A percentile compares a stretch with the other conserved stretches of the same genome.
Conservation (phyloP, 2,888 invertebrate genomes). For the Ligdia adustata region DNA sequence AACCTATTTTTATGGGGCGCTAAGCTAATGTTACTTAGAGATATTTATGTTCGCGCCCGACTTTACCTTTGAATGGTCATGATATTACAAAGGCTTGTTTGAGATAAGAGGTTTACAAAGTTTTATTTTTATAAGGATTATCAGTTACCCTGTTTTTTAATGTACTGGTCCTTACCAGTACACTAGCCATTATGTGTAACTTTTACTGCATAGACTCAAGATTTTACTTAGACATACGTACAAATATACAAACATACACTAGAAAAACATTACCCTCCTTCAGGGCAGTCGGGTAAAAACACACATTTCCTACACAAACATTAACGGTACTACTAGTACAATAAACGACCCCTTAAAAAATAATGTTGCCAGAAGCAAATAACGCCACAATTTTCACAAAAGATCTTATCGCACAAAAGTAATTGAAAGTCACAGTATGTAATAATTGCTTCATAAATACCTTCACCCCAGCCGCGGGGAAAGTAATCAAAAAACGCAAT, state of each 20-base stretch:
- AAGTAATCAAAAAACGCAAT: constrained; percentile 30
- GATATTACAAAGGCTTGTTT: constrained; percentile 14
- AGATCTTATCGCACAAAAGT: constrained; percentile 10
- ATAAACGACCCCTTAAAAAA: no score
- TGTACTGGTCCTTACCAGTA: no score
- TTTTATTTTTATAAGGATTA: no score
- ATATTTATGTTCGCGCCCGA: constrained; percentile 17
- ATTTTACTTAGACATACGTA: no score
- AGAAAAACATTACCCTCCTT: no score
- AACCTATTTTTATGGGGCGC: constrained; percentile 37
- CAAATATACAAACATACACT: no score
- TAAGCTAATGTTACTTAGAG: constrained; percentile 25
- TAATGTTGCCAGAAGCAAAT: background rate
- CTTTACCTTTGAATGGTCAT: constrained; percentile 14
- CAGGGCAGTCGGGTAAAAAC: no score
- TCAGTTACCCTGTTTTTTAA: no score
- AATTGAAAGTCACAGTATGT: constrained; percentile 23
- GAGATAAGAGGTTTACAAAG: constrained; percentile 10
- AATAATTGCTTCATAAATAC: constrained; percentile 25
- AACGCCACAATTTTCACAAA: background rate
- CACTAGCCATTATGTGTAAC: no score
- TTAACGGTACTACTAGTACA: no score
- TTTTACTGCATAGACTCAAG: no score
- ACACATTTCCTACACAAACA: no score
- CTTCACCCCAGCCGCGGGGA: constrained; percentile 11